Evolutionary conservation across 2,113 vertebrate species (phyloP).

Genomic region (Pagrus major): DNA sequence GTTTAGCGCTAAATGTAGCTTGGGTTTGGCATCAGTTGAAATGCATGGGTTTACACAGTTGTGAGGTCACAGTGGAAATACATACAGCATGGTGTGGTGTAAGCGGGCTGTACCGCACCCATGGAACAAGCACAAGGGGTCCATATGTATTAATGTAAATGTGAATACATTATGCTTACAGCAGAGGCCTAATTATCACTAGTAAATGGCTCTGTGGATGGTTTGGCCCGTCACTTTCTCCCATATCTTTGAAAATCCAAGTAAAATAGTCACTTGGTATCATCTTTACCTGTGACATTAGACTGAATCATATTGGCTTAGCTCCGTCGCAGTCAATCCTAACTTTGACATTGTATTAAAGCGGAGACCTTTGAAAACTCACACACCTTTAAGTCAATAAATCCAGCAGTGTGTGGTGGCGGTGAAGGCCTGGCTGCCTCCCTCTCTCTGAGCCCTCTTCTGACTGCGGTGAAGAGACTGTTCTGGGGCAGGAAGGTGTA

Average conservation of each 20-base stretch:
- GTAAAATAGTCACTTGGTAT: not conserved
- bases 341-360: not conserved
- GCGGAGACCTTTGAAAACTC: not conserved
- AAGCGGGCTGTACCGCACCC: not conserved
- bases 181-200: not conserved
- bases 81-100: not conserved
- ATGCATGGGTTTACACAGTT: not conserved
- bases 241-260: not conserved
- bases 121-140: not conserved
- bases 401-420: not conserved
- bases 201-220: not conserved
- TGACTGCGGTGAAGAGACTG: not conserved
- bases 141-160: not conserved
- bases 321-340: not conserved
- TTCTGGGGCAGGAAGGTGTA: slow-evolving; percentile 19
- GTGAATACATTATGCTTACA: not conserved
- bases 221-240: not conserved
- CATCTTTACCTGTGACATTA: not conserved
- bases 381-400: slow-evolving; percentile 8
- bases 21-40: not conserved
- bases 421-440: not conserved
- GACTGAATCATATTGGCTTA: not conserved
- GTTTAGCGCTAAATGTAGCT: not conserved
- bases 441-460: slow-evolving; percentile 2
- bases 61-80: not conserved